A percentile compares a stretch with the other conserved stretches of the same genome.
Evolutionary conservation across 1,140 invertebrate genomes (phyloP).

Genomic region (Lepidurus couesii): DNA sequence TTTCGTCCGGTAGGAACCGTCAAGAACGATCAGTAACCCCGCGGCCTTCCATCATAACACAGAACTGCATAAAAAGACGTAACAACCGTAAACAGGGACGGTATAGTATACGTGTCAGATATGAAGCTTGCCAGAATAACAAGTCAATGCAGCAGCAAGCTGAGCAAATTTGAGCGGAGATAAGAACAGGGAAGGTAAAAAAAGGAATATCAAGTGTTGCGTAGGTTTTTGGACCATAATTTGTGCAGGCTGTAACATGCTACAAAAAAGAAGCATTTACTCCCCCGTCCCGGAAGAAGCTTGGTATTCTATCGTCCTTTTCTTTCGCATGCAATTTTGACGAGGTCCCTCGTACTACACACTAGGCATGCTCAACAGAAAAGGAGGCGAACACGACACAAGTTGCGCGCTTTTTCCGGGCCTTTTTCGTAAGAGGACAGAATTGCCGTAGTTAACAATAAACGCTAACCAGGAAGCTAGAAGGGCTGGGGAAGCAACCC

Average conservation of each 20-base stretch:
- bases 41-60: neutral
- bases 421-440: too few species aligned
- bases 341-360: too few species aligned
- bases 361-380: too few species aligned
- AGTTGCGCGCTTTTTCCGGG: too few species aligned
- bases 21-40: neutral
- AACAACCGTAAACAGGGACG: neutral
- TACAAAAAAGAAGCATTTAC: too few species aligned
- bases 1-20: neutral
- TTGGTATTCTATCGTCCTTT: too few species aligned
- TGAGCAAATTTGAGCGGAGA: neutral
- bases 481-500: neutral
- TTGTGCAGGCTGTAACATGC: neutral
- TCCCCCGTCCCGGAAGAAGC: too few species aligned
- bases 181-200: neutral
- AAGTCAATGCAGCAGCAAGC: slow-evolving; percentile 7
- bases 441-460: too few species aligned
- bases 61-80: neutral
- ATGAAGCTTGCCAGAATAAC: neutral
- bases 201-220: neutral
- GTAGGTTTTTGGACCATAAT: neutral
- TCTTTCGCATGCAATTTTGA: too few species aligned
- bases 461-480: too few species aligned
- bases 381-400: too few species aligned
- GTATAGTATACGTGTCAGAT: neutral